Evolutionary conservation across 2,888 invertebrate genomes (phyloP).

Genomic region (Julus scandinavius): DNA sequence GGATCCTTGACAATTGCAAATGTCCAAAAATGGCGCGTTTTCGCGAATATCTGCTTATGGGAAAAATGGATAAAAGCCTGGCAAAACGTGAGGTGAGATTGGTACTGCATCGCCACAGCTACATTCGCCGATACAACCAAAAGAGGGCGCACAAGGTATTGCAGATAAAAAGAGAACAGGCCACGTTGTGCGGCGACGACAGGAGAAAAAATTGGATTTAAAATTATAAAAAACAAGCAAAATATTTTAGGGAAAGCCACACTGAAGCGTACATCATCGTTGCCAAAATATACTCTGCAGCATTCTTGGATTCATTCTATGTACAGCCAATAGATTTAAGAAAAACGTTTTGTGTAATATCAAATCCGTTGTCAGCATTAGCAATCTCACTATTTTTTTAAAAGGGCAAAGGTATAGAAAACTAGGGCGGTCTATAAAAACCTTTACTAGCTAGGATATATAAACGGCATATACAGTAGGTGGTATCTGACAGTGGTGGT

Average conservation of each 20-base stretch:
- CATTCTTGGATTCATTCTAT: background rate
- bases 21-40: slow-evolving; percentile 60
- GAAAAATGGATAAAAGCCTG: slow-evolving; percentile 59
- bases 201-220: background rate
- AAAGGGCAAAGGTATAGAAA: slow-evolving; percentile 37
- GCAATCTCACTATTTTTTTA: background rate
- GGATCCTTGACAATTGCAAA: slow-evolving; percentile 60
- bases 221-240: background rate
- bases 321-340: background rate
- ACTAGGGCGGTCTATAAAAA: slow-evolving; percentile 17
- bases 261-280: background rate
- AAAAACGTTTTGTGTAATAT: background rate
- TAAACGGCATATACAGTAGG: background rate
- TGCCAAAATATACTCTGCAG: background rate
- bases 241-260: background rate
- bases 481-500: background rate
- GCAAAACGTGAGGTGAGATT: slow-evolving; percentile 61
- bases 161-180: slow-evolving; percentile 59
- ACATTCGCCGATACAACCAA: slow-evolving; percentile 60
- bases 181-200: slow-evolving; percentile 58
- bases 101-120: slow-evolving; percentile 60
- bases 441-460: background rate
- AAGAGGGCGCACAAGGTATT: slow-evolving; percentile 60
- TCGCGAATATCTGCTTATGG: slow-evolving; percentile 61
- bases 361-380: background rate